Percentiles rank a stretch among this genome's conserved stretches.
These are phyloP conservation scores for Delichon dasypus DNA, from an alignment of 2,797 vertebrate genomes.

Conservation along the genomic window DNA sequence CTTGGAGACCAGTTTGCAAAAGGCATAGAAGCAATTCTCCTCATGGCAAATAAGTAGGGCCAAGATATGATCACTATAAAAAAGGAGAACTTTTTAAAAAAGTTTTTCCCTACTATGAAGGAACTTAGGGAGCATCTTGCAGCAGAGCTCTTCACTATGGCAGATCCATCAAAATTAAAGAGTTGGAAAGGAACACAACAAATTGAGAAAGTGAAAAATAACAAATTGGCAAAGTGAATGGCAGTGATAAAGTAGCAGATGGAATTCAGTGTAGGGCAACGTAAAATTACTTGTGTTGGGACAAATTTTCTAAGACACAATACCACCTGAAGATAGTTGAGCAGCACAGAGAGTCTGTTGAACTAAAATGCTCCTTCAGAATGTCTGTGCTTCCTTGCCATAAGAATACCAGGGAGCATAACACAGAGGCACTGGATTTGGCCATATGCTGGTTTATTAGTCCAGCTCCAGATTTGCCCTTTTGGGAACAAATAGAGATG, in stretches of 20 bases:
- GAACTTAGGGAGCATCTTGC: neutral
- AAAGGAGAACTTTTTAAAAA: neutral
- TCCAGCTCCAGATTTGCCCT: neutral
- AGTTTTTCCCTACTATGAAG: neutral
- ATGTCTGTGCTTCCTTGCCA: neutral
- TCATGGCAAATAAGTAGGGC: neutral
- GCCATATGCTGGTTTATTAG: neutral
- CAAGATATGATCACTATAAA: neutral
- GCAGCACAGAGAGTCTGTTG: neutral
- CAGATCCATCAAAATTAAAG: neutral
- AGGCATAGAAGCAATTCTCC: neutral
- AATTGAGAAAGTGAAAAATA: neutral
- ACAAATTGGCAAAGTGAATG: neutral
- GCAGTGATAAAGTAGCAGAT: neutral
- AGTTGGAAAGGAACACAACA: neutral
- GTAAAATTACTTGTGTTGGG: neutral
- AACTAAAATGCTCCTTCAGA: neutral
- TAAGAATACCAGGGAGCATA: neutral
- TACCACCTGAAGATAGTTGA: neutral
- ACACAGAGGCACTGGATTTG: neutral
- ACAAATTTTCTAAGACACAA: neutral
- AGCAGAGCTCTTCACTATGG: neutral
- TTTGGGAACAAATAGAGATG: neutral
- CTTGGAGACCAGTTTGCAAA: neutral
- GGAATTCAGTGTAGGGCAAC: neutral